A percentile compares a stretch with the other conserved stretches of the same genome.
These are phyloP conservation scores for Idaea biselata DNA, from an alignment of 2,888 invertebrate genomes.

Conservation along the genomic window DNA sequence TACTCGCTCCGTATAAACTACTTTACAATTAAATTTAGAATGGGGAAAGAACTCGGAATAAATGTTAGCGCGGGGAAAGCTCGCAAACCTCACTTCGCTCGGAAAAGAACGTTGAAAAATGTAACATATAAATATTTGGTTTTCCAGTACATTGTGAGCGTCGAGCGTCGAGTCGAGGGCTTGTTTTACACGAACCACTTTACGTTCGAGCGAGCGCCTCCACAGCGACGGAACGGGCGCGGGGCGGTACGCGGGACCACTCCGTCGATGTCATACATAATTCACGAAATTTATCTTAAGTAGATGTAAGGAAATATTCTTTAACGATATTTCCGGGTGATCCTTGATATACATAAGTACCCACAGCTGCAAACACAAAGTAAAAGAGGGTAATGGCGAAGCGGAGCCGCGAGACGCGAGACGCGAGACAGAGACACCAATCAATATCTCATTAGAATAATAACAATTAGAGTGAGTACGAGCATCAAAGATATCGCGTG, in stretches of 20 bases:
- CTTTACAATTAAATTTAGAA: slow-evolving; percentile 28
- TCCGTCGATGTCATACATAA: neutral
- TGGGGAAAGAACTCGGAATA: slow-evolving; percentile 20
- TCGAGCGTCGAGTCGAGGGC: neutral
- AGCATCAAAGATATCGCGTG: neutral
- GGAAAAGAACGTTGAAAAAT: neutral
- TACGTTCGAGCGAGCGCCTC: neutral
- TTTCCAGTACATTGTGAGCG: neutral
- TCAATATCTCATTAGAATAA: neutral
- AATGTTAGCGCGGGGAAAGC: slow-evolving; percentile 11
- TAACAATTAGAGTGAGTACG: too few relatives aligned
- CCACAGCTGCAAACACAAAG: neutral
- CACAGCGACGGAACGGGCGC: neutral
- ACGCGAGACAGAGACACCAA: neutral
- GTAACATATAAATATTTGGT: neutral
- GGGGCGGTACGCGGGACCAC: neutral
- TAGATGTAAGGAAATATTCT: neutral
- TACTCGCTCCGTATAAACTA: slow-evolving; percentile 20
- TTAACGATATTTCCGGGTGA: neutral
- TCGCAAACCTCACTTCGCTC: neutral
- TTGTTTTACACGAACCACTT: neutral
- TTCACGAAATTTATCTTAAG: neutral
- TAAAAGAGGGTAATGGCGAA: neutral
- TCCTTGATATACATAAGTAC: neutral
- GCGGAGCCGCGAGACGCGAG: neutral